Evolutionary conservation across 1,140 invertebrate species (phyloP).

Genomic region (Coelopa frigida): DNA sequence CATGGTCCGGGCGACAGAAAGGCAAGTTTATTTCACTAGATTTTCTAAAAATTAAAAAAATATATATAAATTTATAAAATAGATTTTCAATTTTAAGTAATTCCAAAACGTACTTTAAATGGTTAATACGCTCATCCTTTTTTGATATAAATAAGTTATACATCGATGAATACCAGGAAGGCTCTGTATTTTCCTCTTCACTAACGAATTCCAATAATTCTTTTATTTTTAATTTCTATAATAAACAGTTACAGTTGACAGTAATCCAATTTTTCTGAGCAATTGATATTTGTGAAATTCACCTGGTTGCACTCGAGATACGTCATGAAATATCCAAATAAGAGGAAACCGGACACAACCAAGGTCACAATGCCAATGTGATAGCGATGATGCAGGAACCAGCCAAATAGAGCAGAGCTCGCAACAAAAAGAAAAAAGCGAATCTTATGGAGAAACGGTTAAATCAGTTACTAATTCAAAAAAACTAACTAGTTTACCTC

Average conservation of each 20-base stretch:
- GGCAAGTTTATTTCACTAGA: slow-evolving; percentile 20
- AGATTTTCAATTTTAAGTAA: too few relatives aligned
- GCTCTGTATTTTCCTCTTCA: slow-evolving; percentile 15
- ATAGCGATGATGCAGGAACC: slow-evolving; percentile 21
- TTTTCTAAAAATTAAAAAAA: slow-evolving; percentile 22
- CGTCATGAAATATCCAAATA: slow-evolving; percentile 30
- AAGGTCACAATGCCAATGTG: slow-evolving; percentile 15
- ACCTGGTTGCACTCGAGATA: slow-evolving; percentile 39
- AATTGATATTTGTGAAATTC: neutral
- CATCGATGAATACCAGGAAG: neutral
- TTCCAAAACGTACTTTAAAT: too few relatives aligned
- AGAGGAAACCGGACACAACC: slow-evolving; percentile 18
- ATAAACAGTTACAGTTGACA: neutral
- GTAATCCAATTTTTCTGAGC: too few relatives aligned
- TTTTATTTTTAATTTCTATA: slow-evolving; percentile 29
- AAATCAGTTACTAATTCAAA: slow-evolving; percentile 1
- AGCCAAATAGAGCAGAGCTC: slow-evolving; percentile 14
- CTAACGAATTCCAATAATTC: slow-evolving; percentile 28
- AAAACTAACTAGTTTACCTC: slow-evolving; percentile 21
- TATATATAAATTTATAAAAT: neutral
- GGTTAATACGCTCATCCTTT: too few relatives aligned
- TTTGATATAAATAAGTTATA: too few relatives aligned
- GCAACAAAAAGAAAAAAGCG: slow-evolving; percentile 21
- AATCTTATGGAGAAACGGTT: slow-evolving; percentile 17
- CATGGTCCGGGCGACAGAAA: slow-evolving; percentile 31